Evolutionary conservation across 2,888 invertebrate species (phyloP).

Genomic region (Synergus itoensis): DNA sequence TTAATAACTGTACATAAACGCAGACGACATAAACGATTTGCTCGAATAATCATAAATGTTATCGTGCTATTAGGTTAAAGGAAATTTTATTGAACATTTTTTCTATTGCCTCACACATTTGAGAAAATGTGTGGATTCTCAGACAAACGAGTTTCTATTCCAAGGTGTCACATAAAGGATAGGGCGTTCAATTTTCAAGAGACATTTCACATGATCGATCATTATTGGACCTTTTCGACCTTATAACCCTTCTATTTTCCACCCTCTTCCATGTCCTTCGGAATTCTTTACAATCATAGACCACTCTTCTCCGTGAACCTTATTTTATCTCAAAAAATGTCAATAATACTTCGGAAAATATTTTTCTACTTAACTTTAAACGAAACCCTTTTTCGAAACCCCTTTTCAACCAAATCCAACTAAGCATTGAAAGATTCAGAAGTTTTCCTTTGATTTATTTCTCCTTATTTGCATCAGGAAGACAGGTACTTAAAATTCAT

Average conservation of each 20-base stretch:
- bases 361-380: background rate
- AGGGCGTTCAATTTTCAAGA: conserved; percentile 10
- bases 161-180: background rate
- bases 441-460: conserved; percentile 1
- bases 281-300: background rate
- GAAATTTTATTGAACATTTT: background rate
- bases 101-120: background rate
- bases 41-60: background rate
- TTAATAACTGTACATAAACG: background rate
- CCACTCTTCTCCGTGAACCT: background rate
- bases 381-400: background rate
- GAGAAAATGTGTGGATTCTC: background rate
- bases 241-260: background rate
- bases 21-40: background rate
- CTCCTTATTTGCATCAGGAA: background rate
- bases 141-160: conserved; percentile 7
- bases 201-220: conserved; percentile 23
- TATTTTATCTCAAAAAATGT: no score
- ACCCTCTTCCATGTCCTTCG: conserved; percentile 12
- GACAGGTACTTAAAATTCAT: conserved; percentile 7
- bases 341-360: background rate
- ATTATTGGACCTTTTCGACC: conserved; percentile 20
- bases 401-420: no score
- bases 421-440: background rate
- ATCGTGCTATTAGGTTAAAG: background rate